These are phyloP conservation scores for Diarsia dahlii DNA, from an alignment of 2,888 invertebrate species.

Conservation along the genomic window DNA sequence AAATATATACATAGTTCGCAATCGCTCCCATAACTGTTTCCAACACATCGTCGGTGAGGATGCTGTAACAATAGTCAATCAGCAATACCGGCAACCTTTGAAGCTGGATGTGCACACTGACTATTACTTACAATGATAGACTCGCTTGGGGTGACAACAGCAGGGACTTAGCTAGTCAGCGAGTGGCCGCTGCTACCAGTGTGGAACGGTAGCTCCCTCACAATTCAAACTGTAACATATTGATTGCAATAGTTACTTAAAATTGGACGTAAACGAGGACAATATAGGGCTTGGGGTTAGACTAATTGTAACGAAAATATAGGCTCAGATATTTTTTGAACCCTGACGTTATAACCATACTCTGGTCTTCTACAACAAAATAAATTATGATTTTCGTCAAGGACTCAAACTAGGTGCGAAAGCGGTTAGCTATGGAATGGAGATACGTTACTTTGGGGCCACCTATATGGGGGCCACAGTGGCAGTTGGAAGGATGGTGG, in stretches of 20 bases:
- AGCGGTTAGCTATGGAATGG: slow-evolving; percentile 25
- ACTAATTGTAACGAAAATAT: slow-evolving; percentile 32
- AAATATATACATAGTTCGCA: slow-evolving; percentile 60
- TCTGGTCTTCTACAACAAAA: slow-evolving; percentile 66
- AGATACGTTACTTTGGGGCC: slow-evolving; percentile 62
- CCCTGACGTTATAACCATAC: slow-evolving; percentile 58
- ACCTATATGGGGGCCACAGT: slow-evolving; percentile 57
- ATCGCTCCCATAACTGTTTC: slow-evolving; percentile 66
- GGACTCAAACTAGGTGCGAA: slow-evolving; percentile 60
- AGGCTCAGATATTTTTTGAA: slow-evolving; percentile 64
- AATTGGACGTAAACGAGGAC: slow-evolving; percentile 60
- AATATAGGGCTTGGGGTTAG: slow-evolving; percentile 23
- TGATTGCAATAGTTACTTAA: slow-evolving; percentile 63
- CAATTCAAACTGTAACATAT: slow-evolving; percentile 63
- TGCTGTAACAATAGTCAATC: slow-evolving; percentile 66
- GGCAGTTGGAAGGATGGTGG: no score
- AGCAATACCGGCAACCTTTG: slow-evolving; percentile 55
- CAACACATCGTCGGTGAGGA: slow-evolving; percentile 61
- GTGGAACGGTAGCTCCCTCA: slow-evolving; percentile 58
- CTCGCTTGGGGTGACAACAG: slow-evolving; percentile 64
- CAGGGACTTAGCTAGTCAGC: slow-evolving; percentile 45
- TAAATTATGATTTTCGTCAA: slow-evolving; percentile 63
- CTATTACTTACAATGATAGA: slow-evolving; percentile 57
- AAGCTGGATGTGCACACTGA: slow-evolving; percentile 62
- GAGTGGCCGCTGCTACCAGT: slow-evolving; percentile 62